Percentiles rank a stretch among this genome's conserved stretches.
phyloP scores from a whole-genome alignment of 2,888 invertebrate species.

The Unio pictorum region DNA sequence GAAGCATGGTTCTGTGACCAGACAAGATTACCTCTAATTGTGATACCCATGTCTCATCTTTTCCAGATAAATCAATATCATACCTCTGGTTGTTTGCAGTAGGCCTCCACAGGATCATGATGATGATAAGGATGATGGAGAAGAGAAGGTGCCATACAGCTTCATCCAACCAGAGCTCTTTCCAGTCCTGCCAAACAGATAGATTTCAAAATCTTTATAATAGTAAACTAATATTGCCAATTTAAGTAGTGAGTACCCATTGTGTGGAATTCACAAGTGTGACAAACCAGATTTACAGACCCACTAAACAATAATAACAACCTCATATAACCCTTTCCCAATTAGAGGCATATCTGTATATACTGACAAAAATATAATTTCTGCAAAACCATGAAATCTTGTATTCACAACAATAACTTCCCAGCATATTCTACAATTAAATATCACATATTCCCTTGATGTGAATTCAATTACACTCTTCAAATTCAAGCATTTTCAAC shows the following conservation, averaged over 20 bases:
- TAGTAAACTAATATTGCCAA: neutral
- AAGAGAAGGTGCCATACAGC: conserved; percentile 97
- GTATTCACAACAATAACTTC: no score
- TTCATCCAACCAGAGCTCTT: conserved; percentile 86
- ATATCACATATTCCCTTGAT: no score
- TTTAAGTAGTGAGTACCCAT: neutral
- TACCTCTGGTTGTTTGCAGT: conserved; percentile 95
- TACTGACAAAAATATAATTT: neutral
- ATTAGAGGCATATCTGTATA: neutral
- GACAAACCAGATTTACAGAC: no score
- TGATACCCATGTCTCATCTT: no score
- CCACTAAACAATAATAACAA: no score
- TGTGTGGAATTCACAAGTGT: no score
- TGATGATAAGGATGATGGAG: conserved; percentile 87
- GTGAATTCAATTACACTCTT: no score
- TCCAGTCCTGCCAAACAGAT: conserved; percentile 81
- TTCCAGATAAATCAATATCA: neutral
- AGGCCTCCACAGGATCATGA: conserved; percentile 96
- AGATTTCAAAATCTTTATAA: neutral
- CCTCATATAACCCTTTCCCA: no score
- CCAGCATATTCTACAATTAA: no score
- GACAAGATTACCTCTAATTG: no score
- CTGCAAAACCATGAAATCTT: neutral
- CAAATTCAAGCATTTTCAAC: no score
- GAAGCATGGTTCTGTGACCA: no score